These are phyloP conservation scores for Drosophila picticornis DNA, from an alignment of 2,888 invertebrate genomes.

Conservation along the genomic window DNA sequence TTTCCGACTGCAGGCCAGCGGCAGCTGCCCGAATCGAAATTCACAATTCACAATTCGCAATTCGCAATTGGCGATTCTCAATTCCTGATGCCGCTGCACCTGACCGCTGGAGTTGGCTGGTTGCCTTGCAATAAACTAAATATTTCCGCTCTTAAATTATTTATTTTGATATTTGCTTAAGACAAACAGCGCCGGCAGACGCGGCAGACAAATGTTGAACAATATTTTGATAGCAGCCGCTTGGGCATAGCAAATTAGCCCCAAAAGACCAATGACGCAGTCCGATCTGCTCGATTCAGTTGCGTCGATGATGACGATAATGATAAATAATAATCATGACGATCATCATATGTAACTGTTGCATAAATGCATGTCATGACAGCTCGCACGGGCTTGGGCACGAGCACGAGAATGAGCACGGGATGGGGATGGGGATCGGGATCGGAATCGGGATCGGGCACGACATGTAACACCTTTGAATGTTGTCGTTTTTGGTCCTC, in stretches of 20 bases:
- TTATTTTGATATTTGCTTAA: slow-evolving; percentile 68
- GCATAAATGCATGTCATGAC: slow-evolving; percentile 81
- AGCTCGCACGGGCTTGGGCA: slow-evolving; percentile 38
- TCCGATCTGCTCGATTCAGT: slow-evolving; percentile 28
- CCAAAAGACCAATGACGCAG: slow-evolving; percentile 53
- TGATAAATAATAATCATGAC: slow-evolving; percentile 2
- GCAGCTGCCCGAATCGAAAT: slow-evolving; percentile 50
- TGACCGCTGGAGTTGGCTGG: slow-evolving; percentile 25
- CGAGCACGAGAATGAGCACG: not conserved
- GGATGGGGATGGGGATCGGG: slow-evolving; percentile 3
- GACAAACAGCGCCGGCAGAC: slow-evolving; percentile 46
- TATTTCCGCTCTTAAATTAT: slow-evolving; percentile 83
- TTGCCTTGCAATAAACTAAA: slow-evolving; percentile 82
- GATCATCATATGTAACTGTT: slow-evolving; percentile 52
- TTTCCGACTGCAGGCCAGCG: slow-evolving; percentile 51
- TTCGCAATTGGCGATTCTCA: slow-evolving; percentile 8
- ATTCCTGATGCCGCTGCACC: slow-evolving; percentile 48
- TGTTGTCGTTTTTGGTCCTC: slow-evolving; percentile 55
- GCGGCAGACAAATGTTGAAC: slow-evolving; percentile 70
- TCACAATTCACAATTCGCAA: slow-evolving; percentile 5
- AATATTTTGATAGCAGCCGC: slow-evolving; percentile 76
- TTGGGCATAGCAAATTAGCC: slow-evolving; percentile 77
- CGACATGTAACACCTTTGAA: slow-evolving; percentile 76
- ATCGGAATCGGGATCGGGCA: slow-evolving; percentile 27
- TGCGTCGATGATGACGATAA: slow-evolving; percentile 36